Evolutionary conservation across 2,113 vertebrate species (phyloP), one percentile per base, ranked within the genome.

Genomic region (Sterrhoptilus dennistouni): DNA sequence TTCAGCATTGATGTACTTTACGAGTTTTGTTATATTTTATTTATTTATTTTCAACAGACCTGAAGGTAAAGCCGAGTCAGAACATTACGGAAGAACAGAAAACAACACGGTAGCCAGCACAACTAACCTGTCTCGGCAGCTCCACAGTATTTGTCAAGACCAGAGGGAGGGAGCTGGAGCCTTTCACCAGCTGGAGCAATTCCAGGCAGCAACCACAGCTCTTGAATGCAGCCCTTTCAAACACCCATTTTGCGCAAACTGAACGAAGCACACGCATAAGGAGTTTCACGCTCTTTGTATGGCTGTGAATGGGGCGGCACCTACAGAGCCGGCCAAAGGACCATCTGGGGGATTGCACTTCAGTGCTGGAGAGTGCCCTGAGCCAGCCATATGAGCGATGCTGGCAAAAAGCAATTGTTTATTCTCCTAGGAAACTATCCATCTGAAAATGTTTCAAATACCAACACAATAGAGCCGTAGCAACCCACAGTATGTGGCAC

Each of bases 351-450:
- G 33, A 31, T 4, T 5, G 19, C 23, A 5, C 78, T 77, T 11
- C 2, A n/a, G 44, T 8, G 80, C 52, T 40, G 47, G 25, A n/a
- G 71, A 38, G 87, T 8, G 53, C 66, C 38, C 14, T 1, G 1
- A 45, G 74, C 53, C 5, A 27, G 45, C 0, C 0, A 33, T 0
- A 9, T 4, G 10, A 0, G 1, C 16, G 40, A 40, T 40, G 60
- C 5, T 45, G 76, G 64, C 75, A 71, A 47, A 79, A 59, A 56
- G n/a, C 50, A 21, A 11, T 36, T 87, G 79, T 91, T 93, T 95
- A n/a, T 71, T 90, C 93, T 85, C 71, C 87, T 38, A 70, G 75
- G 85, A 59, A 94, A 94, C 47, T 0, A 44, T n/a, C 56, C 38
- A 47, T 31, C 56, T 65, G 63, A 44, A 60, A 80, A 69, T 1